Conservation (phyloP, 2,888 invertebrate genomes). For the Agrilus cyanescens region DNA sequence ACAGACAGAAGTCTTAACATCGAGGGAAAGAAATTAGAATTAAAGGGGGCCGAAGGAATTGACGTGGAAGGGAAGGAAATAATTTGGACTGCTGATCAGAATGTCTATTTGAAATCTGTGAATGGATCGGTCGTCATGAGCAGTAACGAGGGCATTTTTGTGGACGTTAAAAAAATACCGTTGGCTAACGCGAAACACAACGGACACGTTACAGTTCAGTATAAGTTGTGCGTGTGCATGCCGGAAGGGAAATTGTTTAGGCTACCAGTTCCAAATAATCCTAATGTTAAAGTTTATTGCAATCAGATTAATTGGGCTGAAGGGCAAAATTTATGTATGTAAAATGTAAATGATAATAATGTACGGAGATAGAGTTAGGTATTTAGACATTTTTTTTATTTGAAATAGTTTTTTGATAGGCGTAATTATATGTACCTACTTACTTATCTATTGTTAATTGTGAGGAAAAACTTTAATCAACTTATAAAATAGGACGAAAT, state of each 20-base stretch:
- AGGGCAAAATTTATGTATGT: conserved; percentile 53
- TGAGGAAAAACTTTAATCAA: neutral
- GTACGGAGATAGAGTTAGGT: neutral
- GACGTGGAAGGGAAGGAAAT: conserved; percentile 55
- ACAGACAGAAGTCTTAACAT: conserved; percentile 54
- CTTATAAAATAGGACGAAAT: too few species aligned
- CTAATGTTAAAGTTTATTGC: conserved; percentile 42
- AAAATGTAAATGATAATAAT: conserved; percentile 16
- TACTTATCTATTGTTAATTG: neutral
- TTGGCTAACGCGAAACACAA: conserved; percentile 41
- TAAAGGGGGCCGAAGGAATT: conserved; percentile 66
- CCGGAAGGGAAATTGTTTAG: conserved; percentile 75
- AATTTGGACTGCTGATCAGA: conserved; percentile 65
- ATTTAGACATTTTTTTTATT: too few species aligned
- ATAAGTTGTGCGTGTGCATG: conserved; percentile 84
- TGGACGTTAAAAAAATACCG: conserved; percentile 62
- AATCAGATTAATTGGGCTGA: conserved; percentile 48
- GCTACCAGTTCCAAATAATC: conserved; percentile 55
- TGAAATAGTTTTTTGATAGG: neutral
- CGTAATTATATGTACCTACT: neutral
- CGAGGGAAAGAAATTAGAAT: conserved; percentile 47
- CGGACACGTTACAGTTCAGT: conserved; percentile 45
- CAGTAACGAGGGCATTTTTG: conserved; percentile 55
- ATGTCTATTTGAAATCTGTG: conserved; percentile 61
- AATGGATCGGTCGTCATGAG: conserved; percentile 63